These are phyloP conservation scores for Acrobasis consociella DNA, from an alignment of 2,888 invertebrate species.

Conservation along the genomic window DNA sequence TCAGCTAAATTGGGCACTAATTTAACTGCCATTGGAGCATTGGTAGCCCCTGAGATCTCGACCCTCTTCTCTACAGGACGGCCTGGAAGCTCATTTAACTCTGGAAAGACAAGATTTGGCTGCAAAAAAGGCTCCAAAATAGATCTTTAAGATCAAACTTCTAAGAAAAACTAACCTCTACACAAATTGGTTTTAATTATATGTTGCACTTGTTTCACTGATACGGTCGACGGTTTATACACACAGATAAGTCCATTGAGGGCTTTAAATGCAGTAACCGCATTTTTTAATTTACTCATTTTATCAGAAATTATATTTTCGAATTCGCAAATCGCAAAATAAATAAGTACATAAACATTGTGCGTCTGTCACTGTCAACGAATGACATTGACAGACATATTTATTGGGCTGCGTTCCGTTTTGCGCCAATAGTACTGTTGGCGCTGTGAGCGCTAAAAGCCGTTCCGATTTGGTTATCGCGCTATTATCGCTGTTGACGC, in stretches of 20 bases:
- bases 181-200: constrained; percentile 85
- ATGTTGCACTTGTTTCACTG: constrained; percentile 77
- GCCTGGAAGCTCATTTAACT: constrained; percentile 86
- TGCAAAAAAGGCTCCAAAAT: not conserved
- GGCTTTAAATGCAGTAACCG: constrained; percentile 84
- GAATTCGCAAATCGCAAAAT: too few species aligned
- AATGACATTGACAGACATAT: too few species aligned
- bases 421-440: too few species aligned
- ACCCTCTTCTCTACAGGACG: constrained; percentile 83
- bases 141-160: not conserved
- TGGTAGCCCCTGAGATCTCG: constrained; percentile 85
- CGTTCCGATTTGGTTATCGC: too few species aligned
- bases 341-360: too few species aligned
- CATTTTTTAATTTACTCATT: constrained; percentile 72
- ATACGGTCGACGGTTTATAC: constrained; percentile 88
- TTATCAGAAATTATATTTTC: constrained; percentile 12
- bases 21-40: constrained; percentile 79
- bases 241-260: constrained; percentile 90
- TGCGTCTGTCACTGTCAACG: too few species aligned
- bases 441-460: too few species aligned
- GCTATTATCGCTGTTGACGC: too few species aligned
- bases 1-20: constrained; percentile 88
- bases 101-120: constrained; percentile 62
- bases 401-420: too few species aligned
- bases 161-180: constrained; percentile 80